A percentile compares a stretch with the other conserved stretches of the same genome.
Conservation (phyloP, 2,797 vertebrate genomes). For the Eulemur mongoz region DNA sequence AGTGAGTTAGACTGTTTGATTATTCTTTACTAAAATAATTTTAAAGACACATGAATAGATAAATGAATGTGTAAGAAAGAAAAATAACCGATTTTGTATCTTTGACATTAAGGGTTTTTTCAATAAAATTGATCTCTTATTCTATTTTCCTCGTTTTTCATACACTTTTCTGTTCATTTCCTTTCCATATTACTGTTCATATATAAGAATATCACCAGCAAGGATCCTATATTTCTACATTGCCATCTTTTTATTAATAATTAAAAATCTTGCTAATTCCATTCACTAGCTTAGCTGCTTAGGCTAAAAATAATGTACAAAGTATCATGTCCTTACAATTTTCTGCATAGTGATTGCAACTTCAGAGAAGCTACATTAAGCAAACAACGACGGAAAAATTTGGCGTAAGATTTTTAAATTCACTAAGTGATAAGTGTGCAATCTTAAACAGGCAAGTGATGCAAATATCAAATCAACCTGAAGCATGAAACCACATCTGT, state of each 20-base stretch:
- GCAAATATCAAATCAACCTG: neutral
- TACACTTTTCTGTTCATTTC: neutral
- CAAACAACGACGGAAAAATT: neutral
- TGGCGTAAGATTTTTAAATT: conserved; percentile 54
- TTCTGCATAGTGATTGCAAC: neutral
- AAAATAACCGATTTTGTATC: neutral
- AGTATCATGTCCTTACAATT: conserved; percentile 28
- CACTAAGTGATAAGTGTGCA: neutral
- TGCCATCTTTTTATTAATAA: neutral
- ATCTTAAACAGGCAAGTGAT: neutral
- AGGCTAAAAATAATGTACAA: conserved; percentile 3
- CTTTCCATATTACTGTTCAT: neutral
- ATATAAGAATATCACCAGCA: neutral
- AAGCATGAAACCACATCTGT: neutral
- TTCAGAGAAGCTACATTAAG: conserved; percentile 30
- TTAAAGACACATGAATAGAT: conserved; percentile 19
- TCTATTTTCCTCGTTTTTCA: neutral
- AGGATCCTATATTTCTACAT: neutral
- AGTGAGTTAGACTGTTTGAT: conserved; percentile 17
- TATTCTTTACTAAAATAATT: neutral
- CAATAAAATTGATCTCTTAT: neutral
- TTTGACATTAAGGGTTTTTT: conserved; percentile 32
- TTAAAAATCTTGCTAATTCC: neutral
- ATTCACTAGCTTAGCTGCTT: conserved; percentile 24
- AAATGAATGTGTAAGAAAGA: neutral